A percentile compares a stretch with the other conserved stretches of the same genome.
Conservation (phyloP, 2,888 invertebrate genomes). For the Piscicola geometra region DNA sequence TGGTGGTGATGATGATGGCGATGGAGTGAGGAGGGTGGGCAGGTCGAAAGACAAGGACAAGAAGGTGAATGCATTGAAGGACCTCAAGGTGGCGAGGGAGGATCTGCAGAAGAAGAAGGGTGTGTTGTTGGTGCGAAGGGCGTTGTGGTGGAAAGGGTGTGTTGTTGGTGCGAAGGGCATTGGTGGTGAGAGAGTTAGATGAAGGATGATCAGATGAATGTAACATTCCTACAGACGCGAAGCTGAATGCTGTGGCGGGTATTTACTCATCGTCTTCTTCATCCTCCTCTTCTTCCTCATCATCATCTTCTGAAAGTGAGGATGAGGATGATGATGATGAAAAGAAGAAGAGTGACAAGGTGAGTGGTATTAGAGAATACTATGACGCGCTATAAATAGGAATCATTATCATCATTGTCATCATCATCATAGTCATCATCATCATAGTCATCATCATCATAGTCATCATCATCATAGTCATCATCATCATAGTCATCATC, state of each 20-base stretch:
- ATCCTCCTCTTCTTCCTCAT: conserved; percentile 5
- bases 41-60: conserved; percentile 56
- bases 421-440: neutral
- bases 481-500: no score
- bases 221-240: neutral
- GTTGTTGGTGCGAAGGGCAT: neutral
- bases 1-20: neutral
- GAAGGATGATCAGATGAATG: no score
- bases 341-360: conserved; percentile 59
- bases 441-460: neutral
- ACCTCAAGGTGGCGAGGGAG: conserved; percentile 80
- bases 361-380: neutral
- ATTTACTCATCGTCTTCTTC: conserved; percentile 26
- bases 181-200: neutral
- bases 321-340: conserved; percentile 11
- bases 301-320: conserved; percentile 10
- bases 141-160: neutral
- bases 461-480: no score
- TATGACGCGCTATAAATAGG: no score
- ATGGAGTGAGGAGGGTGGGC: neutral
- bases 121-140: neutral
- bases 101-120: conserved; percentile 60
- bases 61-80: conserved; percentile 85
- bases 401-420: neutral
- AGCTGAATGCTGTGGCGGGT: conserved; percentile 13